Percentiles rank a stretch among this genome's conserved stretches.
Evolutionary conservation across 2,888 invertebrate genomes (phyloP).

Genomic region (Parochlus steinenii): DNA sequence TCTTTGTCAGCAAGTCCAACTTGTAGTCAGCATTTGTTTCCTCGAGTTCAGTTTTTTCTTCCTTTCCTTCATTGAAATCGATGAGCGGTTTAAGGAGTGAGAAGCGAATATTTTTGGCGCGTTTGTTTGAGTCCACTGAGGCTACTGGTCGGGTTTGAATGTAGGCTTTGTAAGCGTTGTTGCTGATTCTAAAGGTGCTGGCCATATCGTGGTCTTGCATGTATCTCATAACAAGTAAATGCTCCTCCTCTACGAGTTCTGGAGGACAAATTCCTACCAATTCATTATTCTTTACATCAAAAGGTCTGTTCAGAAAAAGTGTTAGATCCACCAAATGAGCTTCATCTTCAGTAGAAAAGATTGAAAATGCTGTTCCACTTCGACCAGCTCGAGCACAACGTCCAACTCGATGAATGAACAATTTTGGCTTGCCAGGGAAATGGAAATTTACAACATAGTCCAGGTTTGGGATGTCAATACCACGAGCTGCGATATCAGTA

Average conservation of each 20-base stretch:
- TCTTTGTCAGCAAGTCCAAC: constrained; percentile 24
- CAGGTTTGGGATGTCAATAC: constrained; percentile 89
- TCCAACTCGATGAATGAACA: constrained; percentile 96
- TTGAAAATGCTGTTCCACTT: constrained; percentile 78
- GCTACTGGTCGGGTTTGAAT: constrained; percentile 73
- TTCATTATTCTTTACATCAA: constrained; percentile 31
- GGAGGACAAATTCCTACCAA: constrained; percentile 61
- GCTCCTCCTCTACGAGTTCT: constrained; percentile 64
- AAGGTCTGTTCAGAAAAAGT: constrained; percentile 70
- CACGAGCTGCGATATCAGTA: constrained; percentile 95
- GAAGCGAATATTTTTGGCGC: constrained; percentile 66
- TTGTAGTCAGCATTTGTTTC: constrained; percentile 24
- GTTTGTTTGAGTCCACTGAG: constrained; percentile 72
- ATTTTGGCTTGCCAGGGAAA: constrained; percentile 91
- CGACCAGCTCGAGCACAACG: constrained; percentile 93
- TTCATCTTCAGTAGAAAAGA: constrained; percentile 79
- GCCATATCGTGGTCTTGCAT: constrained; percentile 66
- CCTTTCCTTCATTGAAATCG: constrained; percentile 18
- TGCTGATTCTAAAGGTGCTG: constrained; percentile 52
- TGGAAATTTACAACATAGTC: constrained; percentile 95
- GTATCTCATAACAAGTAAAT: constrained; percentile 55
- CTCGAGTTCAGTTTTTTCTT: constrained; percentile 16
- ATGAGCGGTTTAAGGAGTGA: constrained; percentile 32
- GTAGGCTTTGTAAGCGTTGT: constrained; percentile 86
- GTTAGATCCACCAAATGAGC: constrained; percentile 89